Evolutionary conservation across 2,113 vertebrate species (phyloP).

Genomic region (Nematolebias whitei): DNA sequence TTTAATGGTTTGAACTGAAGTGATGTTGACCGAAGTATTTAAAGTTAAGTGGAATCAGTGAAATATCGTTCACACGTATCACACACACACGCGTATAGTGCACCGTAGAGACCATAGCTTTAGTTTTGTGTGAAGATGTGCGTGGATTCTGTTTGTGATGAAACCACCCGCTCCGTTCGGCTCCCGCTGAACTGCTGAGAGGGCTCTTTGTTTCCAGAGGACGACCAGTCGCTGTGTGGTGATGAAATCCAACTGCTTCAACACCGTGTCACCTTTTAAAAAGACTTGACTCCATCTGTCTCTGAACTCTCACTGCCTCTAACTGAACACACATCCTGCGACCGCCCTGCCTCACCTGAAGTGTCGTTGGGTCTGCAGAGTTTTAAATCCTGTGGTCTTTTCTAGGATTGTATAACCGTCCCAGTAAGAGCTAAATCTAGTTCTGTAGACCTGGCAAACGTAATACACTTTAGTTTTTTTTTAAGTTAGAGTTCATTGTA

Average conservation of each 20-base stretch:
- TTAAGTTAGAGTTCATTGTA: no score
- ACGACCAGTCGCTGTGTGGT: conserved; percentile 64
- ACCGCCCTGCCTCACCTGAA: no score
- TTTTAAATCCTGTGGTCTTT: background rate
- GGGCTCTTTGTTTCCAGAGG: conserved; percentile 55
- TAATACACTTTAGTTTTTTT: no score
- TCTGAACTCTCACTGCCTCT: conserved; percentile 37
- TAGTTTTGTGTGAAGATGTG: conserved; percentile 64
- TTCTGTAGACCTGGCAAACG: no score
- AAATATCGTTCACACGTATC: conserved; percentile 48
- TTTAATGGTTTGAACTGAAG: conserved; percentile 69
- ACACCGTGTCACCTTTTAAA: conserved; percentile 32
- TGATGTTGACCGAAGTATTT: conserved; percentile 67
- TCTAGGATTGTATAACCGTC: conserved; percentile 5
- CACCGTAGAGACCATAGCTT: conserved; percentile 64
- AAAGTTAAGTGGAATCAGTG: conserved; percentile 56
- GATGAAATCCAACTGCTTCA: conserved; percentile 77
- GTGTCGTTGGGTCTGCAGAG: no score
- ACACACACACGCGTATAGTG: conserved; percentile 40
- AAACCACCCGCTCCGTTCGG: conserved; percentile 42
- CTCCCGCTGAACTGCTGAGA: conserved; percentile 44
- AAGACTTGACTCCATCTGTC: conserved; percentile 19
- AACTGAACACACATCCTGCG: conserved; percentile 34
- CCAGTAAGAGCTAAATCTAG: conserved; percentile 3
- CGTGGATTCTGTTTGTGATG: conserved; percentile 64